Evolutionary conservation across 1,140 invertebrate species (phyloP), one percentile per base, ranked within the genome.

Genomic region (Drosophila insularis): DNA sequence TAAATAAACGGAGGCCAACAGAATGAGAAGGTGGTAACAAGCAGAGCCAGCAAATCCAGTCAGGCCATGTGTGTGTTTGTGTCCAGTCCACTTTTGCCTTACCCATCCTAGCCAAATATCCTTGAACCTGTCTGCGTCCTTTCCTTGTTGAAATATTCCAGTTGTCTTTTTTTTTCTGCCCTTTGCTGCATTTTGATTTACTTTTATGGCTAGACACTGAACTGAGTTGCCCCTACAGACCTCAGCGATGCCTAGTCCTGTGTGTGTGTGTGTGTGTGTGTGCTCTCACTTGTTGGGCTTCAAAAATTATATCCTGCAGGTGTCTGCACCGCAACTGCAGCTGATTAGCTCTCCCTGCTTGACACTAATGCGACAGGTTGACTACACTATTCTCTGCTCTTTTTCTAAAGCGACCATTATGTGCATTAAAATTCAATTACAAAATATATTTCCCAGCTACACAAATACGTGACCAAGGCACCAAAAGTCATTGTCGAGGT

Each of bases 401-500:
- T 0, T 2, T 4, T 37, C 2, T 10, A 13, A 50, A 17, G 4
- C 19, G 43, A 27, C 43, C 53, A 21, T 43, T 31, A 46, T 67
- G 68, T 73, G 84, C 84, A 87, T 87, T 87, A 87, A 82, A 82
- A 87, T 87, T 87, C 84, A 87, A 87, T 87, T 87, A 87, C 55
- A 71, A 59, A 58, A 87, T 67, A 81, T 73, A 81, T 76, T 82
- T 82, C 69, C 46, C 62, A 72, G 66, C 81, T 89, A 84, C 63
- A 75, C 40, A 50, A 46, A 58, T 77, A 87, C 82, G 79, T 86
- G 81, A 81, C 71, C 66, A 56, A 32, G 71, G 59, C 64, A 62
- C 78, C 71, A 68, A 72, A 73, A 75, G 65, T 75, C 78, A 59
- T 59, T 43, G 23, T 14, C 37, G 66, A 68, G 81, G 68, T 56